These are phyloP conservation scores for Spea multiplicata DNA, from an alignment of 2,113 vertebrate genomes.

Conservation along the genomic window DNA sequence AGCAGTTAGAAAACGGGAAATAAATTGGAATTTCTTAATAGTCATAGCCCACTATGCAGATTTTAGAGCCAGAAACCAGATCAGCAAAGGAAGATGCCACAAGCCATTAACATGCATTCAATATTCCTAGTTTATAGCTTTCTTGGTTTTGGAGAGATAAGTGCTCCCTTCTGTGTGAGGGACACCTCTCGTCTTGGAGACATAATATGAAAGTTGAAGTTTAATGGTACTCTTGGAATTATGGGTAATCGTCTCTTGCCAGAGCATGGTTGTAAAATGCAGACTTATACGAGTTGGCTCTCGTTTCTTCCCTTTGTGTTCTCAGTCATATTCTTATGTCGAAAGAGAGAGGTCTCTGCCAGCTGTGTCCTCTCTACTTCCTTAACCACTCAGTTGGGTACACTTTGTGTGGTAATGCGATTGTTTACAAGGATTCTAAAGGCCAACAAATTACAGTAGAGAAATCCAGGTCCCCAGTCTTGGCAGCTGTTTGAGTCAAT, in stretches of 20 bases:
- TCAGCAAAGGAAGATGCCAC: background rate
- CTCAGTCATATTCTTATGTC: constrained; percentile 10
- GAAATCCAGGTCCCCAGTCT: background rate
- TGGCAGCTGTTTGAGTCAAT: background rate
- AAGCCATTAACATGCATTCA: background rate
- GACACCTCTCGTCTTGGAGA: constrained; percentile 11
- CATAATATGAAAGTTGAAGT: constrained; percentile 25
- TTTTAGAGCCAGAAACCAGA: background rate
- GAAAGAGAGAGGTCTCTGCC: constrained; percentile 17
- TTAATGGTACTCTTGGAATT: constrained; percentile 15
- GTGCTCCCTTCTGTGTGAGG: constrained; percentile 1
- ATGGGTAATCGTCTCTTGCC: constrained; percentile 23
- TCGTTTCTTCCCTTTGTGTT: background rate
- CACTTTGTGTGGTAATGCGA: constrained; percentile 19
- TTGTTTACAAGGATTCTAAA: constrained; percentile 14
- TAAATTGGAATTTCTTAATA: background rate
- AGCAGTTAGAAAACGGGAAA: no score
- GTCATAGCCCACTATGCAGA: background rate
- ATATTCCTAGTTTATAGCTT: constrained; percentile 16
- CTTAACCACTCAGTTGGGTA: constrained; percentile 31
- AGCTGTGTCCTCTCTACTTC: constrained; percentile 30
- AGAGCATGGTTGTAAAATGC: constrained; percentile 5
- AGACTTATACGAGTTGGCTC: constrained; percentile 2
- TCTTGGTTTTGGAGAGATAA: constrained; percentile 4
- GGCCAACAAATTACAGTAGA: background rate